Evolutionary conservation across 2,113 vertebrate species (phyloP).

Genomic region (Ailurus styani): DNA sequence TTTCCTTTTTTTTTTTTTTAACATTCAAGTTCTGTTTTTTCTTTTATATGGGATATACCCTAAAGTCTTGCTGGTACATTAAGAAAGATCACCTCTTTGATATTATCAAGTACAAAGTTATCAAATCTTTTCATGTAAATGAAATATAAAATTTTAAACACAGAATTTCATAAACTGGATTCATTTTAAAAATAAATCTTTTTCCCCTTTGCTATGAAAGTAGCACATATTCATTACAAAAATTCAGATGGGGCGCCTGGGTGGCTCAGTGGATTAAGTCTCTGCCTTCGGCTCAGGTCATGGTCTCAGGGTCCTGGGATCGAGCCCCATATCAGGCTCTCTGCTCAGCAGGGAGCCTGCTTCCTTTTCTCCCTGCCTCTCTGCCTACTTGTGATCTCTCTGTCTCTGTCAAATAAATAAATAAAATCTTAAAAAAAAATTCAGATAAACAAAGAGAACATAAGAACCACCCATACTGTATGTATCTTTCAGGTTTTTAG

Average conservation of each 20-base stretch:
- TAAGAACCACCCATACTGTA: background rate
- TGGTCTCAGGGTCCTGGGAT: too few relatives aligned
- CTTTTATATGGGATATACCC: background rate
- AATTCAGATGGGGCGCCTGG: too few relatives aligned
- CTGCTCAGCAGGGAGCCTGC: too few relatives aligned
- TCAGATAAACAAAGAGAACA: background rate
- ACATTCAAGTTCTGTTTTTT: background rate
- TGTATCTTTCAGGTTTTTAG: background rate
- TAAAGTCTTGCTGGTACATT: background rate
- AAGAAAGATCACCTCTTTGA: background rate
- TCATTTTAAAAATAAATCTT: background rate
- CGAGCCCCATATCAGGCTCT: too few relatives aligned
- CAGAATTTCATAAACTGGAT: background rate
- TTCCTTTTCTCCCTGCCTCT: too few relatives aligned
- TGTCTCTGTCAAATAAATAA: too few relatives aligned
- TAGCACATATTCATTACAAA: background rate
- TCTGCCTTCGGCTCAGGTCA: too few relatives aligned
- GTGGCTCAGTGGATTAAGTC: too few relatives aligned
- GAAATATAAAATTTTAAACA: background rate
- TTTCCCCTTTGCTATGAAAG: background rate
- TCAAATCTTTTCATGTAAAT: background rate
- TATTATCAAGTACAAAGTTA: background rate
- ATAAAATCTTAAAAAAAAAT: too few relatives aligned
- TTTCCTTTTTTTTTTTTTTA: background rate
- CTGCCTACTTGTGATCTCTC: too few relatives aligned